Base-by-base conservation (phyloP, 1,140 invertebrate species). In the Vanessa atalanta region DNA sequence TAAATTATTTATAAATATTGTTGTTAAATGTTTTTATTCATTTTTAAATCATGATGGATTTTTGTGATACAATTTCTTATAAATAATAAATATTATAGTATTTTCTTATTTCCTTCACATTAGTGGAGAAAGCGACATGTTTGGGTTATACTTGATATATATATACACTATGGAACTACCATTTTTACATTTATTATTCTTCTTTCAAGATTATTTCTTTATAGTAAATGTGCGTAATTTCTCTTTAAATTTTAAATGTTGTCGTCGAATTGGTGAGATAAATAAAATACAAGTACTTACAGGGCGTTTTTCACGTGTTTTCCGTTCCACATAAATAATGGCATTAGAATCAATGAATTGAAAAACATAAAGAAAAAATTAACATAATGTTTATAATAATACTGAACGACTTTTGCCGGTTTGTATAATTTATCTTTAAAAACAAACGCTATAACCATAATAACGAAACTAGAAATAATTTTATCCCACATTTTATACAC, bases 221-320 rank as follows among this genome's bases (percentile, higher is more conserved):
- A 43, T 43, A 43, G 37, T 1, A 43, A 43, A 43, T 1, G 37
- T 43, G 1, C 6, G 1, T 9, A 9, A 43, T 11, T 9, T 8
- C 6, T 43, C 8, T 43, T 43, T 43, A 43, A 9, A 43, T 5
- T 43, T 50, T 53, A 20, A 20, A 53, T 16, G 1, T 9, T 53
- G 4, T n/a, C 5, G 50, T 16, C n/a, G 7, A 53, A 16, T 43
- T 43, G 9, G 0, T 43, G 37, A 9, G 6, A 43, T 43, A 43
- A 64, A 31, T 13, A 65, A 48, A 26, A 16, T 64, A 16, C 11
- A 37, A 43, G 9, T 69, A 70, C 75, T 67, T 61, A 73, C 71
- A 48, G 53, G 63, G 48, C 71, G 37, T 77, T 73, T 31, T 69
- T 70, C 48, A 77, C 57, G 47, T 72, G 70, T 55, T 70, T 73